Evolutionary conservation across 2,888 invertebrate species (phyloP).

Genomic region (Dicyrtomina minuta): DNA sequence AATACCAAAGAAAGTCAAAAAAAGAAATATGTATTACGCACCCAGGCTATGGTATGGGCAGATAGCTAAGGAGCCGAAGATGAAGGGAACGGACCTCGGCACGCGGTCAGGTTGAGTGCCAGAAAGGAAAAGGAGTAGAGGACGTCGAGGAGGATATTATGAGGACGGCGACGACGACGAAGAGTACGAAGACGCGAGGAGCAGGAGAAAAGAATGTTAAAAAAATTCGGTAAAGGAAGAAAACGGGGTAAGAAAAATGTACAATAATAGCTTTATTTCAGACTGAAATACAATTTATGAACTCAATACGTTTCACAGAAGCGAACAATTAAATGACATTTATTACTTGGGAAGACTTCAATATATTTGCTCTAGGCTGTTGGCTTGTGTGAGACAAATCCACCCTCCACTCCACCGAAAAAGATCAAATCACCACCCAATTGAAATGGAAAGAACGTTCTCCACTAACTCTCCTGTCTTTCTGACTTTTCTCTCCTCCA

Average conservation of each 20-base stretch:
- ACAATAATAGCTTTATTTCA: constrained; percentile 39
- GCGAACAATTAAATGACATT: constrained; percentile 54
- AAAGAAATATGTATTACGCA: constrained; percentile 17
- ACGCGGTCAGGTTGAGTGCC: neutral
- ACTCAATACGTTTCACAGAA: constrained; percentile 50
- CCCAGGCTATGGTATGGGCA: neutral
- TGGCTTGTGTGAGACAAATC: constrained; percentile 24
- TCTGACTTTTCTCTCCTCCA: constrained; percentile 4
- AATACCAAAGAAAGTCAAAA: constrained; percentile 36
- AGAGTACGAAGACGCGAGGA: neutral
- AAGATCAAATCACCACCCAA: constrained; percentile 30
- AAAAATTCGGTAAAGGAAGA: too few relatives aligned
- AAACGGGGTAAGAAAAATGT: constrained; percentile 28
- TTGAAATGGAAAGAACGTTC: constrained; percentile 37
- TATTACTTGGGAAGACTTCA: constrained; percentile 42
- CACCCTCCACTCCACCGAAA: constrained; percentile 21
- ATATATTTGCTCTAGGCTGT: constrained; percentile 34
- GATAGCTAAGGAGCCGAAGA: neutral
- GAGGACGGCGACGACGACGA: constrained; percentile 8
- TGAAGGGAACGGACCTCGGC: neutral
- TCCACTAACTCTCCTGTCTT: constrained; percentile 20
- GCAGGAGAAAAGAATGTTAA: neutral
- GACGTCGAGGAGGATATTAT: neutral
- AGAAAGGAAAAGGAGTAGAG: constrained; percentile 10
- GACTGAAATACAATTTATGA: constrained; percentile 49